phyloP scores from a whole-genome alignment of 2,797 vertebrate genomes.

The Chelmon rostratus region DNA sequence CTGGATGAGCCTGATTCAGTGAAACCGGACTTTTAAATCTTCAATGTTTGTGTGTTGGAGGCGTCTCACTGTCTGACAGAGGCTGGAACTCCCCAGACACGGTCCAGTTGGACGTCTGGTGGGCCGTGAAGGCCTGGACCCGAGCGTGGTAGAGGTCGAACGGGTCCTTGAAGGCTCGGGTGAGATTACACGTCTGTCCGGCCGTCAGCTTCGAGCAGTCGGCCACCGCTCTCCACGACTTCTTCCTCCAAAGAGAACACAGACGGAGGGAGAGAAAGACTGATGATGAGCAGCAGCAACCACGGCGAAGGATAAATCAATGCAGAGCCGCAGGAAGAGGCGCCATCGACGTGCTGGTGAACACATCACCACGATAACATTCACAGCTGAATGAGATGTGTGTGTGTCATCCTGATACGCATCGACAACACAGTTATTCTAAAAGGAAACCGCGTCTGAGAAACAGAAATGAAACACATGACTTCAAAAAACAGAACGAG shows the following conservation, averaged over 20 bases:
- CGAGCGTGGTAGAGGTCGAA: slow-evolving; percentile 53
- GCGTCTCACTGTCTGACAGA: slow-evolving; percentile 73
- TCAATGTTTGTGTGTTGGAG: neutral
- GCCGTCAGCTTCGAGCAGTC: slow-evolving; percentile 55
- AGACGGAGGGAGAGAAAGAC: neutral
- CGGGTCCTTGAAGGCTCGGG: slow-evolving; percentile 44
- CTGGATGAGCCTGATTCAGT: neutral
- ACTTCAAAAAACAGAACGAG: too few relatives aligned
- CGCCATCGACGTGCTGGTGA: neutral
- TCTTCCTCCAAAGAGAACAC: slow-evolving; percentile 48
- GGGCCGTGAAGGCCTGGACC: slow-evolving; percentile 57
- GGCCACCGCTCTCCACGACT: slow-evolving; percentile 57
- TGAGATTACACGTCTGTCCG: slow-evolving; percentile 71
- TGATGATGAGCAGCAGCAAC: too few relatives aligned
- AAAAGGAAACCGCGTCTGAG: slow-evolving; percentile 10
- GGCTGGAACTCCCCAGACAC: slow-evolving; percentile 65
- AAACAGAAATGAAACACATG: slow-evolving; percentile 28
- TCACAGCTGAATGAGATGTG: too few relatives aligned
- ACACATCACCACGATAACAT: neutral
- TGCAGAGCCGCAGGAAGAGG: too few relatives aligned
- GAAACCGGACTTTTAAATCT: neutral
- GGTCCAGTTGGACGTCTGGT: slow-evolving; percentile 73
- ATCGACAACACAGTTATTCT: neutral
- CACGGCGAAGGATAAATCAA: too few relatives aligned
- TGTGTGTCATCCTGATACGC: neutral